Evolutionary conservation across 2,888 invertebrate genomes (phyloP).

Genomic region (Limenitis arthemis): DNA sequence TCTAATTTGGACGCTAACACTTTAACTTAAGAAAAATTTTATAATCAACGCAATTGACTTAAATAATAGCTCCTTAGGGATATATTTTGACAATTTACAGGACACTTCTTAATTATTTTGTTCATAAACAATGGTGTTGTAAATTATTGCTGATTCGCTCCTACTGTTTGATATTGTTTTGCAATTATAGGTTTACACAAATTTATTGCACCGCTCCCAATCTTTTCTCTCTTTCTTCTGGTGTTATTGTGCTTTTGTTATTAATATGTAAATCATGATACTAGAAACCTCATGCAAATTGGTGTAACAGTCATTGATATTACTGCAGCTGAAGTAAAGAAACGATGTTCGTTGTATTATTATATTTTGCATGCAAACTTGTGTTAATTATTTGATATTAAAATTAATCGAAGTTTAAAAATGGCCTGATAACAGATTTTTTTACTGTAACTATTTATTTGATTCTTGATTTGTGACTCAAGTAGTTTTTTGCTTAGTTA

Average conservation of each 20-base stretch:
- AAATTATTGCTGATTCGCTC: slow-evolving; percentile 17
- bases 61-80: slow-evolving; percentile 25
- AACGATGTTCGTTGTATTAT: too few species aligned
- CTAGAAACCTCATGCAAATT: too few species aligned
- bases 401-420: too few species aligned
- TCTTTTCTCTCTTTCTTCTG: neutral
- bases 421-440: too few species aligned
- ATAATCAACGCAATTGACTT: slow-evolving; percentile 4
- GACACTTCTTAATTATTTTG: slow-evolving; percentile 11
- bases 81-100: slow-evolving; percentile 21
- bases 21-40: slow-evolving; percentile 14
- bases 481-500: neutral
- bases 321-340: too few species aligned
- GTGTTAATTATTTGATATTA: too few species aligned
- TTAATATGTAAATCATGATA: too few species aligned
- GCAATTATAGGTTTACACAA: slow-evolving; percentile 7
- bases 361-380: too few species aligned
- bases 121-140: slow-evolving; percentile 16
- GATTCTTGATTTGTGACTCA: neutral
- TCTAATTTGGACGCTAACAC: slow-evolving; percentile 27
- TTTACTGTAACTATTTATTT: neutral
- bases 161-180: slow-evolving; percentile 17
- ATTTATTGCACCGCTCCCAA: slow-evolving; percentile 7
- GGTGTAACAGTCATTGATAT: too few species aligned
- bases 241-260: too few species aligned